Evolutionary conservation across 2,113 vertebrate genomes (phyloP).

Genomic region (Dicerorhinus sumatrensis): DNA sequence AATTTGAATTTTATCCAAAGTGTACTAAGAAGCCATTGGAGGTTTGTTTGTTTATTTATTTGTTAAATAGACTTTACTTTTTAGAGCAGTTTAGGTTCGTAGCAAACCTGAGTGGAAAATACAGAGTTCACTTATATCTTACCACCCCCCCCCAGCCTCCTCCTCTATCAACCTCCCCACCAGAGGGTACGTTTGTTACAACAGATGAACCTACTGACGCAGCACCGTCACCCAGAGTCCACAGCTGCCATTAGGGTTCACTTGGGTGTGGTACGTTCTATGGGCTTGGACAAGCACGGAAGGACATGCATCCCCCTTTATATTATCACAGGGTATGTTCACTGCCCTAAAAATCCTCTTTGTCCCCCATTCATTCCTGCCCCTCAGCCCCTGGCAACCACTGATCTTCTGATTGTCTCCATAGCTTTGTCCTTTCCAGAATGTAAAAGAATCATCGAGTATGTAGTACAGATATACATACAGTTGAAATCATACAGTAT

Average conservation of each 20-base stretch:
- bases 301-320: background rate
- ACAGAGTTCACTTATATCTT: background rate
- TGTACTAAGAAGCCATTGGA: background rate
- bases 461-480: too few relatives aligned
- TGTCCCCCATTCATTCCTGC: background rate
- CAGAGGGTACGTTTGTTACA: background rate
- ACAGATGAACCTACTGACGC: background rate
- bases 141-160: too few relatives aligned
- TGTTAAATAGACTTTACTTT: background rate
- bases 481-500: background rate
- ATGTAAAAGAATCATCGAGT: too few relatives aligned
- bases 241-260: accelerated
- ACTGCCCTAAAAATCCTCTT: background rate
- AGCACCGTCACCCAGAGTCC: background rate
- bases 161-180: background rate
- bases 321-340: background rate
- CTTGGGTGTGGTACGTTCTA: background rate
- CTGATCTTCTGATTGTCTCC: background rate
- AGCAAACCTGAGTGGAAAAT: background rate
- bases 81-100: background rate
- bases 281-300: background rate
- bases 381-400: background rate
- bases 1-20: background rate
- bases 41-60: background rate
- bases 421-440: background rate